A percentile compares a stretch with the other conserved stretches of the same genome.
phyloP scores from a whole-genome alignment of 1,140 invertebrate species.

The Drosophila cardini region DNA sequence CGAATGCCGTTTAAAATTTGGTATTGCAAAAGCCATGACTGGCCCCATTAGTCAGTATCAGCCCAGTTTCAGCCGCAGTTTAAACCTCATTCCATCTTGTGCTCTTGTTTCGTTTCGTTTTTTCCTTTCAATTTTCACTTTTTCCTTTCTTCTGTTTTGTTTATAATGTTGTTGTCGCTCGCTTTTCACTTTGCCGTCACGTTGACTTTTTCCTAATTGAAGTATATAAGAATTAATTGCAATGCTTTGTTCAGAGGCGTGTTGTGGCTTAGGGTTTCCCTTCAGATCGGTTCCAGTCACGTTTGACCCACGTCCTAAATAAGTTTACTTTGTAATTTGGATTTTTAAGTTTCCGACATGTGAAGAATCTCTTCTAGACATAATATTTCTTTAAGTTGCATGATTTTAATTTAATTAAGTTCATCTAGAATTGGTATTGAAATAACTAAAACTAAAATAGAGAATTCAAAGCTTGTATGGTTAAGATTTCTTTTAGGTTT shows the following conservation, averaged over 20 bases:
- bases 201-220: conserved; percentile 69
- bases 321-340: too few relatives aligned
- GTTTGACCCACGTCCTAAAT: conserved; percentile 19
- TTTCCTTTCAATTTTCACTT: conserved; percentile 76
- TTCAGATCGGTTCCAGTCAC: not conserved
- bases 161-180: conserved; percentile 14
- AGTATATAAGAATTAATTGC: conserved; percentile 79
- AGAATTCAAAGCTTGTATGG: too few relatives aligned
- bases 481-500: too few relatives aligned
- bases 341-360: too few relatives aligned
- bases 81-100: conserved; percentile 26
- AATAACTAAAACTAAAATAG: too few relatives aligned
- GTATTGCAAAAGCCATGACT: conserved; percentile 53
- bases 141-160: conserved; percentile 36
- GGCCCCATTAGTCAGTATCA: conserved; percentile 63
- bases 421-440: too few relatives aligned
- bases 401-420: too few relatives aligned
- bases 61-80: conserved; percentile 37
- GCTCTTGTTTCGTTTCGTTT: conserved; percentile 52
- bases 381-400: too few relatives aligned
- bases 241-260: conserved; percentile 68
- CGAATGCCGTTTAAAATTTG: conserved; percentile 24
- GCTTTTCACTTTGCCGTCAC: conserved; percentile 45
- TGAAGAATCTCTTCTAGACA: too few relatives aligned
- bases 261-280: conserved; percentile 53